phyloP scores from a whole-genome alignment of 2,797 vertebrate species.

The Staurois parvus region DNA sequence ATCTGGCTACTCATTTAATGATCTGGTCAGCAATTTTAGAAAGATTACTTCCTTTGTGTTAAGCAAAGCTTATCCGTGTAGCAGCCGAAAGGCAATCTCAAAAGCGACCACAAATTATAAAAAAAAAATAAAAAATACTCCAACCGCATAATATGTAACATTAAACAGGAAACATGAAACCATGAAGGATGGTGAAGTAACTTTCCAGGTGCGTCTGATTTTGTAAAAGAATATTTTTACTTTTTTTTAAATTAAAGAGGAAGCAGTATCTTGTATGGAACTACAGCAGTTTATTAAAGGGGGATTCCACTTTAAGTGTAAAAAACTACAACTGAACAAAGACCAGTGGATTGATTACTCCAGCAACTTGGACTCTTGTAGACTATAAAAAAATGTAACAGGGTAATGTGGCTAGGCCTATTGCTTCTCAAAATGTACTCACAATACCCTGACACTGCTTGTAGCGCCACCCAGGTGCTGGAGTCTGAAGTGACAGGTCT shows the following conservation, averaged over 20 bases:
- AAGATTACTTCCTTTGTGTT: constrained; percentile 71
- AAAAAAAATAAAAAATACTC: constrained; percentile 49
- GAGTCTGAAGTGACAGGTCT: too few species aligned
- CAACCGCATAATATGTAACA: constrained; percentile 65
- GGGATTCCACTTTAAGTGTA: background rate
- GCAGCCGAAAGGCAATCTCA: constrained; percentile 70
- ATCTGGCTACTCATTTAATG: constrained; percentile 62
- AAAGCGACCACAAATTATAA: constrained; percentile 70
- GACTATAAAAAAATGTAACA: background rate
- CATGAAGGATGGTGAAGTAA: constrained; percentile 63
- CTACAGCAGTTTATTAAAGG: constrained; percentile 5
- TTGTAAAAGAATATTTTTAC: constrained; percentile 65
- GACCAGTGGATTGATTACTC: background rate
- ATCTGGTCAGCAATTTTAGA: constrained; percentile 68
- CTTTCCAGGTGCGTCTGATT: constrained; percentile 71
- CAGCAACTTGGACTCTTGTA: background rate
- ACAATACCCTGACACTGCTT: too few species aligned
- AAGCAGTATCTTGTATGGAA: constrained; percentile 13
- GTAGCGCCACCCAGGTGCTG: too few species aligned
- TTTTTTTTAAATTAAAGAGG: constrained; percentile 6
- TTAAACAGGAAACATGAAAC: constrained; percentile 71
- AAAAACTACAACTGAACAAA: background rate
- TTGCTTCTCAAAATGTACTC: too few species aligned
- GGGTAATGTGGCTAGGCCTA: too few species aligned
- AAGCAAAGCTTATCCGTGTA: constrained; percentile 65